Evolutionary conservation across 2,113 vertebrate species (phyloP).

Genomic region (Bujurquina vittata): DNA sequence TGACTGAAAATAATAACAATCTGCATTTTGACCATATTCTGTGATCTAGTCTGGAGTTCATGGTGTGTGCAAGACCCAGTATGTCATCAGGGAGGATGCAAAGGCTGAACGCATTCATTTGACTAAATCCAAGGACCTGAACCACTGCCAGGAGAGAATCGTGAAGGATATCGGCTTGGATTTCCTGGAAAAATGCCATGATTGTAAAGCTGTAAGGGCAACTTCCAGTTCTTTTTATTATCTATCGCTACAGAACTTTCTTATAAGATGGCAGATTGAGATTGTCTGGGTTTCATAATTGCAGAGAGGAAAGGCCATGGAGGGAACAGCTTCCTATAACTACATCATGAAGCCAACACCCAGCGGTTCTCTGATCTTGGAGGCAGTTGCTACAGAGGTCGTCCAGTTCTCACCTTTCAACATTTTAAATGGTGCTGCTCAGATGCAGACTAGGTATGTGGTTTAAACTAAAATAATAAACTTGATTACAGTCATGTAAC

Average conservation of each 20-base stretch:
- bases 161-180: constrained; percentile 77
- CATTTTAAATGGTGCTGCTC: constrained; percentile 80
- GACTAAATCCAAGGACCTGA: constrained; percentile 84
- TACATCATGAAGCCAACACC: constrained; percentile 81
- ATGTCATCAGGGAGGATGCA: constrained; percentile 80
- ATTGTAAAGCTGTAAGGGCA: constrained; percentile 72
- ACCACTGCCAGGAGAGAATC: constrained; percentile 83
- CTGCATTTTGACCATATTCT: not conserved
- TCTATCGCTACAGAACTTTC: not conserved
- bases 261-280: not conserved
- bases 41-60: constrained; percentile 79
- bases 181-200: constrained; percentile 73
- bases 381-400: constrained; percentile 78
- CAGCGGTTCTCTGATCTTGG: constrained; percentile 73
- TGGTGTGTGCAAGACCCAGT: constrained; percentile 86
- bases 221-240: not conserved
- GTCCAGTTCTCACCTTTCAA: constrained; percentile 82
- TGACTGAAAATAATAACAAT: not conserved
- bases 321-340: constrained; percentile 73
- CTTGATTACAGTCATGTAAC: not conserved
- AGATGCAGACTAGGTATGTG: constrained; percentile 84
- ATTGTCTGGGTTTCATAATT: not conserved
- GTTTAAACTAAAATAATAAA: not conserved
- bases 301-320: constrained; percentile 79
- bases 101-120: constrained; percentile 67